Evolutionary conservation across 2,797 vertebrate genomes (phyloP), one percentile per base, ranked within the genome.

Genomic region (Austrolebias charrua): DNA sequence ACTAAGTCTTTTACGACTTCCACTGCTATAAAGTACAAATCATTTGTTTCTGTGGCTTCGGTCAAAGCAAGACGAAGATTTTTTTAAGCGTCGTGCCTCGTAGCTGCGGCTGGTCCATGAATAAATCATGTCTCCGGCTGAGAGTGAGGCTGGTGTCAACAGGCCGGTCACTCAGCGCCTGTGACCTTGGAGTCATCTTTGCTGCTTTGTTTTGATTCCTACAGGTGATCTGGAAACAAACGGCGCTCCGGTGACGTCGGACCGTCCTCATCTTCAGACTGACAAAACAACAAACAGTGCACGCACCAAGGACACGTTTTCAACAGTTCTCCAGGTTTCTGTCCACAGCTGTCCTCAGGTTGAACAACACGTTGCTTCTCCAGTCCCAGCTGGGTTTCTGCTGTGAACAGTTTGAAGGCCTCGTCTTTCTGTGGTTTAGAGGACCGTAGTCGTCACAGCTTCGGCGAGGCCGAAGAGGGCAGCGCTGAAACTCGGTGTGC

Each of bases 361-460:
- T 18, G 44, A n/a, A 24, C 24, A 24, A 24, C 24, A 24, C 24
- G 1, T 24, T 24, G 24, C 24, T 24, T 12, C 45, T 63, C n/a
- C 54, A 31, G 31, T 47, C 48, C 33, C 28, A 31, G n/a, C 14
- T 0, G 46, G 3, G 5, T 62, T 45, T 65, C 15, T 14, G 2
- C 9, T 24, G 0, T 20, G 29, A 15, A 6, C 44, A 15, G 53
- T 53, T 28, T 33, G 53, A 62, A 52, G 69, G 44, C 49, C 63
- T 73, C 61, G 11, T 69, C 62, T 33, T 43, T 38, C 31, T 44
- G 49, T 60, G 53, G 67, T 55, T 69, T 55, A 59, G 67, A 72
- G 73, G 71, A 76, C 61, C 54, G 31, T 20, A 46, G 73, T 80
- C 69, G 65, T 75, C 69, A 81, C 76, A 72, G 78, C 47, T 16